phyloP scores from a whole-genome alignment of 2,113 vertebrate species.

The Marmota monax region DNA sequence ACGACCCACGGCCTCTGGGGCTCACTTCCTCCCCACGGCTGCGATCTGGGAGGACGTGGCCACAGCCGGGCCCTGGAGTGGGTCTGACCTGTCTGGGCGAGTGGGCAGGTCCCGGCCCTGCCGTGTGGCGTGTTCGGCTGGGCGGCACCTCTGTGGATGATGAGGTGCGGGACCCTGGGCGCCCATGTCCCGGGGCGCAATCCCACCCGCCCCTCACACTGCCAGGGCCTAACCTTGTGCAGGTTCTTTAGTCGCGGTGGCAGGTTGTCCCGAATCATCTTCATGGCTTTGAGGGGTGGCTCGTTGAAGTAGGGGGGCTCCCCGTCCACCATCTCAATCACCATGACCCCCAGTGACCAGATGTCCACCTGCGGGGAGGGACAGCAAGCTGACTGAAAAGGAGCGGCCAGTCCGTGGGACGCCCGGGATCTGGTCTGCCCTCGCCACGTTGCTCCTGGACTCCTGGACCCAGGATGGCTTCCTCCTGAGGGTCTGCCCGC shows the following conservation, averaged over 20 bases:
- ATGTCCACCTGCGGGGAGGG: conserved; percentile 91
- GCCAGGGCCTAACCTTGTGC: conserved; percentile 84
- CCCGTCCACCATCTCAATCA: conserved; percentile 98
- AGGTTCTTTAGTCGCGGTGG: conserved; percentile 96
- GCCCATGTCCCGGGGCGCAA: no score
- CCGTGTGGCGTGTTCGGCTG: no score
- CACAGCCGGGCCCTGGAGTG: not conserved
- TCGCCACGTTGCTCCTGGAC: not conserved
- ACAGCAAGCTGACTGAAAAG: not conserved
- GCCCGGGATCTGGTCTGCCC: not conserved
- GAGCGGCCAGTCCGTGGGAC: rapidly evolving
- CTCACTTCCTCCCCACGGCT: not conserved
- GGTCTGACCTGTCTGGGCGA: no score
- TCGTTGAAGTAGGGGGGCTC: conserved; percentile 98
- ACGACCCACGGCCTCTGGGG: not conserved
- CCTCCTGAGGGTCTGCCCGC: no score
- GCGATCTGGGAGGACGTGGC: not conserved
- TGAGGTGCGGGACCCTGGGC: no score
- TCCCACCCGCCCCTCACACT: no score
- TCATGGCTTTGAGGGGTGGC: conserved; percentile 97
- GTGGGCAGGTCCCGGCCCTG: no score
- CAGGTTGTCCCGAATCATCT: conserved; percentile 98
- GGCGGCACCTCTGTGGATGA: no score
- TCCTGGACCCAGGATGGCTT: not conserved
- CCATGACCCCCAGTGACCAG: conserved; percentile 98